Conservation (phyloP, 37 sponge, comb jelly and placozoan species). For the Ephydatia muelleri region DNA sequence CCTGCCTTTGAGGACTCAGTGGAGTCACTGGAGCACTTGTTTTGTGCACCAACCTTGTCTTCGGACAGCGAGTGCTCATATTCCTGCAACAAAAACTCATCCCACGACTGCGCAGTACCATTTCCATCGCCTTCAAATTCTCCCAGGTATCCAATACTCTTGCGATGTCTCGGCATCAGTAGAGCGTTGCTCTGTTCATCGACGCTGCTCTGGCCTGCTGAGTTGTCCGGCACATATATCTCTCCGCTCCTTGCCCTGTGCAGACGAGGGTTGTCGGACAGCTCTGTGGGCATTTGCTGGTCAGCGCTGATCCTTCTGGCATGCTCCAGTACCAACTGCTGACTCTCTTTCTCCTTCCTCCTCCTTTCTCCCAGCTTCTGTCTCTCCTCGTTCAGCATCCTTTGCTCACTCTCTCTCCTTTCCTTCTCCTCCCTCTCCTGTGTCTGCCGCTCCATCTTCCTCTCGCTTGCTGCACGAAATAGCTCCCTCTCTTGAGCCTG, state of each 20-base stretch:
- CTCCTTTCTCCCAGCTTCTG: slow-evolving; percentile 8
- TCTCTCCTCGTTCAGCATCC: neutral
- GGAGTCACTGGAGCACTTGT: neutral
- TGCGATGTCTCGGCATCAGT: neutral
- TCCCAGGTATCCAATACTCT: slow-evolving; percentile 24
- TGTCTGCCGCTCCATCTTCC: neutral
- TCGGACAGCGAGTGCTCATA: neutral
- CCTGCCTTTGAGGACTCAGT: neutral
- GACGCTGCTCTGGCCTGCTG: neutral
- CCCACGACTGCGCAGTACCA: neutral
- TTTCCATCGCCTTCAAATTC: slow-evolving; percentile 4
- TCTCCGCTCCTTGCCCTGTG: neutral
- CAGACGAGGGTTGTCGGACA: neutral
- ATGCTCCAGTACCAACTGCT: neutral
- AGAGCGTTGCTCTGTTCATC: neutral
- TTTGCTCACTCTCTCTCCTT: slow-evolving; percentile 8
- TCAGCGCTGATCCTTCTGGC: neutral
- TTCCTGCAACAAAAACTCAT: neutral
- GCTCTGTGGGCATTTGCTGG: neutral
- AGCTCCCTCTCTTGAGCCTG: neutral
- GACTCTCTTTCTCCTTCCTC: slow-evolving; percentile 11
- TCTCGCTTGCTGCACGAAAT: neutral
- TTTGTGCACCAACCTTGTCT: neutral
- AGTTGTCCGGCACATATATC: neutral
- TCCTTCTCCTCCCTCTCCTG: slow-evolving; percentile 9